Percentiles rank a stretch among this genome's conserved stretches.
phyloP scores from a whole-genome alignment of 1,140 invertebrate genomes.

The Sycobia sp. region DNA sequence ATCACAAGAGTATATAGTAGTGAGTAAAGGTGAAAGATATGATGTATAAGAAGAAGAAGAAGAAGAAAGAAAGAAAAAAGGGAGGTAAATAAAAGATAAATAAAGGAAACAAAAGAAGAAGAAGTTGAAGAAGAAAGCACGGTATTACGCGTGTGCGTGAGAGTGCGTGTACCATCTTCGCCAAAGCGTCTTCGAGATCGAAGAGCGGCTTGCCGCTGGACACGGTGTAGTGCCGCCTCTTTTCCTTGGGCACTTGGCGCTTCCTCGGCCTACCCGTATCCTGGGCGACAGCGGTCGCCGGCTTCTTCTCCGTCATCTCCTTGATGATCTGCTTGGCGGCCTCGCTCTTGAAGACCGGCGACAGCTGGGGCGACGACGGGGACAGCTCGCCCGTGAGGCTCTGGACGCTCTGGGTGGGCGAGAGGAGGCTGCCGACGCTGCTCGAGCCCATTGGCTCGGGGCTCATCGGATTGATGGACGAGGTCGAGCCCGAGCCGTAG shows the following conservation, averaged over 20 bases:
- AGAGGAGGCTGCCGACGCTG: neutral
- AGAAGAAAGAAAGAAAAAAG: too few relatives aligned
- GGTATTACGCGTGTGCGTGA: too few relatives aligned
- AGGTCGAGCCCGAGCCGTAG: neutral
- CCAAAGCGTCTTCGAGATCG: slow-evolving; percentile 53
- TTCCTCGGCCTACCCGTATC: slow-evolving; percentile 50
- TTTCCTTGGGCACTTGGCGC: slow-evolving; percentile 76
- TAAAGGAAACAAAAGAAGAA: too few relatives aligned
- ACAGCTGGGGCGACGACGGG: slow-evolving; percentile 51
- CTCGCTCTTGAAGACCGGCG: slow-evolving; percentile 81
- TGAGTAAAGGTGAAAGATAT: too few relatives aligned
- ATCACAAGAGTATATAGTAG: too few relatives aligned
- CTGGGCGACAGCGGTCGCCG: too few relatives aligned
- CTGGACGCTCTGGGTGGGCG: slow-evolving; percentile 11
- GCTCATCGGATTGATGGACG: slow-evolving; percentile 9
- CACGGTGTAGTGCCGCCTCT: slow-evolving; percentile 85
- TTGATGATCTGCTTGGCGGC: slow-evolving; percentile 83
- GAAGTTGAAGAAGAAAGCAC: slow-evolving; percentile 1
- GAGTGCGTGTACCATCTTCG: slow-evolving; percentile 51
- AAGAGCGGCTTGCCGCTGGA: slow-evolving; percentile 69
- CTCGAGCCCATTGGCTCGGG: neutral
- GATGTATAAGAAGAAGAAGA: too few relatives aligned
- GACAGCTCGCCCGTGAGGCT: slow-evolving; percentile 29
- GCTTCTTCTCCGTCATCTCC: slow-evolving; percentile 71
- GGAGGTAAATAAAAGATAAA: too few relatives aligned